These are phyloP conservation scores for Melanotaenia trifasciata DNA, from an alignment of 2,797 vertebrate genomes.

Conservation along the genomic window DNA sequence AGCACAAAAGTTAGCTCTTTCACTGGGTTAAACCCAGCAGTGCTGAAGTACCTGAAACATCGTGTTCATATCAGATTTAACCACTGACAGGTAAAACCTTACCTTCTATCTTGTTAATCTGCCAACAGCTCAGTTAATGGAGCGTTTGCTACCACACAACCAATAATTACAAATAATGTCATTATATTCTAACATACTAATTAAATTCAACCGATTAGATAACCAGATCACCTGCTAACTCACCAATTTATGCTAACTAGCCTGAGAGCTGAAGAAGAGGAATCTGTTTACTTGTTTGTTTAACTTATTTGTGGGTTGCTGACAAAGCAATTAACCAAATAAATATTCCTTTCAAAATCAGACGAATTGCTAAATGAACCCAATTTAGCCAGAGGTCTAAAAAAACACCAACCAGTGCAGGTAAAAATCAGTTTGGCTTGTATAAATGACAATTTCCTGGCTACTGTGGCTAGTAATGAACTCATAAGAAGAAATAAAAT, in stretches of 20 bases:
- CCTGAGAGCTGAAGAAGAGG: neutral
- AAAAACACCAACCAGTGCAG: no score
- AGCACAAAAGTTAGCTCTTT: neutral
- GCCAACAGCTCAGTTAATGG: no score
- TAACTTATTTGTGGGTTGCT: neutral
- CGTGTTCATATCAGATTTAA: neutral
- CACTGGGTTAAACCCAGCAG: neutral
- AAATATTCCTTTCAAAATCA: neutral
- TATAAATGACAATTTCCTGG: no score
- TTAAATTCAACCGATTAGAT: no score
- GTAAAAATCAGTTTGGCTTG: no score
- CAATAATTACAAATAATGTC: no score
- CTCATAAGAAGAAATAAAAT: neutral
- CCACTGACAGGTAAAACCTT: neutral
- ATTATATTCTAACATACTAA: no score
- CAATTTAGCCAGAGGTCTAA: no score
- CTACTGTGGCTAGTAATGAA: no score
- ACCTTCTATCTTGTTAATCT: no score
- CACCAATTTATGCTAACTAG: neutral
- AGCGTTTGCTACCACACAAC: no score
- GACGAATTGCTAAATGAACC: neutral
- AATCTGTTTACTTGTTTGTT: neutral
- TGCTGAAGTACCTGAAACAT: neutral
- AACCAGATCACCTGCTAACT: neutral
- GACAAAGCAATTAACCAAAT: neutral